Evolutionary conservation across 2,888 invertebrate species (phyloP).

Genomic region (Cyclophora punctaria): DNA sequence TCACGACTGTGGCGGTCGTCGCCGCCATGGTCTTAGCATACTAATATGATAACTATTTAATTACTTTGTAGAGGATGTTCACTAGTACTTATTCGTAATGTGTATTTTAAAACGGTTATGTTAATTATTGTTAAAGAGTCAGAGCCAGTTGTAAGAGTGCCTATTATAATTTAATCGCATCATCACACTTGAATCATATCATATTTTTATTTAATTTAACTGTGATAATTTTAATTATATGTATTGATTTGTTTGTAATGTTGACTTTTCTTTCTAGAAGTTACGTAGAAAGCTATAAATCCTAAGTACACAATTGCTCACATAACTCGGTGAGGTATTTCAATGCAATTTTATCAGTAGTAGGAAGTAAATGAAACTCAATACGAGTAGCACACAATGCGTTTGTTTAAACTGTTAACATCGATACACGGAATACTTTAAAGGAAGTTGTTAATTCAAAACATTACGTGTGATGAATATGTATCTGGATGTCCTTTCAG

Average conservation of each 20-base stretch:
- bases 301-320: too few species aligned
- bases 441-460: conserved; percentile 16
- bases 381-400: background rate
- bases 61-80: background rate
- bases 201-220: conserved; percentile 2
- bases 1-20: conserved; percentile 37
- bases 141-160: conserved; percentile 1
- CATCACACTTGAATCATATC: too few species aligned
- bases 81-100: background rate
- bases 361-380: conserved; percentile 1
- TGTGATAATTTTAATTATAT: conserved; percentile 12
- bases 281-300: too few species aligned
- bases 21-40: conserved; percentile 28
- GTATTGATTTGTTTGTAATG: background rate
- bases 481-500: background rate
- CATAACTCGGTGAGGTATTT: background rate
- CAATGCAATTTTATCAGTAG: background rate
- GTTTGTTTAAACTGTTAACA: background rate
- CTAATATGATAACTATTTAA: conserved; percentile 7
- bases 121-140: background rate
- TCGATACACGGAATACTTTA: conserved; percentile 3
- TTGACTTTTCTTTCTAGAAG: background rate
- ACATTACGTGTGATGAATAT: background rate
- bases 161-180: too few species aligned
- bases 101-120: conserved; percentile 1